Evolutionary conservation across 2,888 invertebrate genomes (phyloP).

Genomic region (Spisula solida): DNA sequence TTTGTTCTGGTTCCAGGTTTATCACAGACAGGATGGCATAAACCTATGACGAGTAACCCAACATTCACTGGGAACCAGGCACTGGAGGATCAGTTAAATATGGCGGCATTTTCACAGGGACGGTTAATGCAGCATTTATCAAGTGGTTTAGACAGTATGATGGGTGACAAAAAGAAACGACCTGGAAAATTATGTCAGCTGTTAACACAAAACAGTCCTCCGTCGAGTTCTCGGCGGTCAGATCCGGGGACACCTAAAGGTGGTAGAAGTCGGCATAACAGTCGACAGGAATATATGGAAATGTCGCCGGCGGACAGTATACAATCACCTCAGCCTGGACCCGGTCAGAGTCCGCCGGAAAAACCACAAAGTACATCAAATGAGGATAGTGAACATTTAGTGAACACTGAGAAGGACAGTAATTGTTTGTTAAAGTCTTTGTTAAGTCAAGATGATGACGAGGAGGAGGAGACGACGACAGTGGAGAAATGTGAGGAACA

Average conservation of each 20-base stretch:
- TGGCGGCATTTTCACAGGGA: conserved; percentile 23
- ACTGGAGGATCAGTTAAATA: conserved; percentile 33
- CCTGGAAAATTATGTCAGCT: conserved; percentile 81
- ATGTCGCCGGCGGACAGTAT: conserved; percentile 80
- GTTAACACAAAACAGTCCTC: conserved; percentile 76
- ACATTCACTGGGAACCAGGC: neutral
- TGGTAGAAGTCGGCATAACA: conserved; percentile 62
- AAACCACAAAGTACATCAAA: conserved; percentile 86
- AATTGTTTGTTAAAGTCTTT: conserved; percentile 88
- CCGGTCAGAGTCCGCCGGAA: conserved; percentile 83
- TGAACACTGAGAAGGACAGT: conserved; percentile 66
- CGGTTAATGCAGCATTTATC: conserved; percentile 55
- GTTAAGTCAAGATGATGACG: conserved; percentile 91
- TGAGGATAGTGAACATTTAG: conserved; percentile 77
- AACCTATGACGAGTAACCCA: neutral
- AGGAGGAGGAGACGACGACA: conserved; percentile 86
- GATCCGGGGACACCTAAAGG: conserved; percentile 63
- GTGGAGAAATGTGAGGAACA: conserved; percentile 29
- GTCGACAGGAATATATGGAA: conserved; percentile 64
- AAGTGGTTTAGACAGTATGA: conserved; percentile 27
- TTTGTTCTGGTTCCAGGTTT: conserved; percentile 17
- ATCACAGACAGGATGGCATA: conserved; percentile 21
- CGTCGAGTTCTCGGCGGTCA: conserved; percentile 54
- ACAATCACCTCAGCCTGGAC: conserved; percentile 84
- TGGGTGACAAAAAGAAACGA: conserved; percentile 64